These are phyloP conservation scores for Sinocyclocheilus grahami DNA, from an alignment of 2,113 vertebrate species.

Conservation along the genomic window DNA sequence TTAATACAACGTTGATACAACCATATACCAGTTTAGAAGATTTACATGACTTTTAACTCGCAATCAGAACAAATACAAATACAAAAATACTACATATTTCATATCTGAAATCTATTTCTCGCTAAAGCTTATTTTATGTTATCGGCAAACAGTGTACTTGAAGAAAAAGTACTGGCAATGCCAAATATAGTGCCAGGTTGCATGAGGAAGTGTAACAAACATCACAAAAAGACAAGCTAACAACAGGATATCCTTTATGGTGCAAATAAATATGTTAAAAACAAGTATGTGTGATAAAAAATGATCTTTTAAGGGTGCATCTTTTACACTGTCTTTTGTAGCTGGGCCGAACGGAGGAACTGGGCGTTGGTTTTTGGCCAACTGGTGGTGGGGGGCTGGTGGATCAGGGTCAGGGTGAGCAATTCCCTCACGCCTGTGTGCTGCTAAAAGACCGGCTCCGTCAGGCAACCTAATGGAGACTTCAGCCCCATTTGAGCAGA, in stretches of 20 bases:
- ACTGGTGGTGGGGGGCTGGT: conserved; percentile 6
- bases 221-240: background rate
- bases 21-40: background rate
- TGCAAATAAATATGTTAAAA: background rate
- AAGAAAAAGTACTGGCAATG: background rate
- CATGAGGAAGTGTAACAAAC: background rate
- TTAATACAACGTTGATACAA: background rate
- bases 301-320: background rate
- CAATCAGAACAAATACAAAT: background rate
- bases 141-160: background rate
- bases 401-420: conserved; percentile 41
- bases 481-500: conserved; percentile 65
- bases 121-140: background rate
- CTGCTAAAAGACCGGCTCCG: conserved; percentile 40
- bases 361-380: background rate
- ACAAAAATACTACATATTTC: background rate
- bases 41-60: too few relatives aligned
- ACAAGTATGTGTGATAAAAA: background rate
- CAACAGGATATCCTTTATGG: background rate
- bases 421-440: conserved; percentile 57
- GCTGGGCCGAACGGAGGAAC: background rate
- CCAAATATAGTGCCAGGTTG: background rate
- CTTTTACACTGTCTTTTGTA: conserved; percentile 26
- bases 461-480: conserved; percentile 70
- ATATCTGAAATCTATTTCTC: background rate